phyloP scores from a whole-genome alignment of 2,888 invertebrate species.

The Lycophotia porphyrea region DNA sequence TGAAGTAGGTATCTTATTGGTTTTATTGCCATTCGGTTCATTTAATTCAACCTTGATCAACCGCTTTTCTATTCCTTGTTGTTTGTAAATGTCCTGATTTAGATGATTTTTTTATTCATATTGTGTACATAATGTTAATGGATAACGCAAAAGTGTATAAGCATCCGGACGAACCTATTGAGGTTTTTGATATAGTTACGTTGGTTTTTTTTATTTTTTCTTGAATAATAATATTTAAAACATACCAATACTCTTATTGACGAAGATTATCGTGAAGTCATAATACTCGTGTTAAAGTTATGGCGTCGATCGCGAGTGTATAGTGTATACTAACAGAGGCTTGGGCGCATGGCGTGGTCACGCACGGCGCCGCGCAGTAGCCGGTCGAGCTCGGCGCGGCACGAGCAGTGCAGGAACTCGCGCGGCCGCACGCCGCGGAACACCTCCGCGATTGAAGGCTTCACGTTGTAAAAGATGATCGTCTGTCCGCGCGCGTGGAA shows the following conservation, averaged over 20 bases:
- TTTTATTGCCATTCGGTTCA: slow-evolving; percentile 5
- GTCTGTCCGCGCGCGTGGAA: slow-evolving; percentile 92
- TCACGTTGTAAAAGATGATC: slow-evolving; percentile 93
- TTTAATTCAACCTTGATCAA: background rate
- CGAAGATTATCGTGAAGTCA: background rate
- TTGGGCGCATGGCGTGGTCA: slow-evolving; percentile 18
- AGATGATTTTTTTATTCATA: background rate
- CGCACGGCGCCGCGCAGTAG: slow-evolving; percentile 72
- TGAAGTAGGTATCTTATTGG: background rate
- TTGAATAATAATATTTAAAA: background rate
- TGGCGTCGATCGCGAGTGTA: too few species aligned
- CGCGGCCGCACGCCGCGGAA: slow-evolving; percentile 93
- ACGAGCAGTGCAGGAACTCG: slow-evolving; percentile 90
- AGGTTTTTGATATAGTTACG: slow-evolving; percentile 2
- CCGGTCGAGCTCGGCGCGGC: slow-evolving; percentile 81
- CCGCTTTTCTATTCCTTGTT: background rate
- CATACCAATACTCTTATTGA: background rate
- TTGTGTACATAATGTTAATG: slow-evolving; percentile 6
- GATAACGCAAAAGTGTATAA: slow-evolving; percentile 1
- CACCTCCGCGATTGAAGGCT: slow-evolving; percentile 93
- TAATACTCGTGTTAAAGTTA: background rate
- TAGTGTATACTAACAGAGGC: slow-evolving; percentile 11
- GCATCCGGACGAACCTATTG: background rate
- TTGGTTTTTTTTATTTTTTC: background rate
- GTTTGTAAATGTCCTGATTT: background rate